Evolutionary conservation across 2,113 vertebrate species (phyloP).

Genomic region (Rhagologus leucostigma): DNA sequence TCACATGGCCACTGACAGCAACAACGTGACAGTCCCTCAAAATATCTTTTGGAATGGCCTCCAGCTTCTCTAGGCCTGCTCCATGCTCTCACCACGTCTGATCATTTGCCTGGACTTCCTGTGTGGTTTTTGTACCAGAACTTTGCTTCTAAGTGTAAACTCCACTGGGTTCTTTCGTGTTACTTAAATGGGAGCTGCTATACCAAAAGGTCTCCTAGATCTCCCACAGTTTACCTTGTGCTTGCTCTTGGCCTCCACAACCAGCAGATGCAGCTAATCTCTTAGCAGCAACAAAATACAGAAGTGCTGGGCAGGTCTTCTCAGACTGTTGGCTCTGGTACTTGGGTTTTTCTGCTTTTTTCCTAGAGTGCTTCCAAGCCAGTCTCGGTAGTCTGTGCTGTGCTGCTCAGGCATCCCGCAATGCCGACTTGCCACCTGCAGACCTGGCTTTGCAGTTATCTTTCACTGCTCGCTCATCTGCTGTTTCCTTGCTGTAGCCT

Average conservation of each 20-base stretch:
- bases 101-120: not conserved
- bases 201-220: not conserved
- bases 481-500: not conserved
- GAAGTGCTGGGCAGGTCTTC: not conserved
- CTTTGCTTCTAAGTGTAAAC: not conserved
- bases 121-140: not conserved
- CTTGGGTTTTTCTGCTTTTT: not conserved
- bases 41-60: not conserved
- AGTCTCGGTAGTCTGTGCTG: accelerated
- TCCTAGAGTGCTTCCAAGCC: not conserved
- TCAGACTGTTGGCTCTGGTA: not conserved
- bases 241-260: accelerated
- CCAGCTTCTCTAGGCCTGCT: not conserved
- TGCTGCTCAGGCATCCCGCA: accelerated
- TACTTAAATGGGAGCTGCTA: not conserved
- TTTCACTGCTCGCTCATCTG: not conserved
- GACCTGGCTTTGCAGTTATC: not conserved
- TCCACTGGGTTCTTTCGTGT: accelerated
- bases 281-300: not conserved
- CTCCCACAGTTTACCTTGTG: not conserved
- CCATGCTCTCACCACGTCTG: not conserved
- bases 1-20: not conserved
- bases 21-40: not conserved
- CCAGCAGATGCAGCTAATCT: accelerated
- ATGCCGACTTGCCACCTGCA: accelerated